These are phyloP conservation scores for Urocyon cinereoargenteus DNA, from an alignment of 2,797 vertebrate genomes.

Conservation along the genomic window DNA sequence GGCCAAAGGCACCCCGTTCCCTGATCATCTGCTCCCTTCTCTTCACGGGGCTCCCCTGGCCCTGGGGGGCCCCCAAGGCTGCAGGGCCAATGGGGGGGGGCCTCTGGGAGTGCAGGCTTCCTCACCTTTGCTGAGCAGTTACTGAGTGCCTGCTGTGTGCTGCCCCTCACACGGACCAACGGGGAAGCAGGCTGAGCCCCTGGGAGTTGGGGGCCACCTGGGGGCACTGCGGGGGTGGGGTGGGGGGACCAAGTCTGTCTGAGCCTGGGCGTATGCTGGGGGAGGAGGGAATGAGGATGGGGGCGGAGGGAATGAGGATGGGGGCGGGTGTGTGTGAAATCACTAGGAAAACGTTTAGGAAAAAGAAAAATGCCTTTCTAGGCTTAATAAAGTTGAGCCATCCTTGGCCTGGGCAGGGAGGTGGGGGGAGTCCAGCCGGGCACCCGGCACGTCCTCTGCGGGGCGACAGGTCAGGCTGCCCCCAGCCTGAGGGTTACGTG, in stretches of 20 bases:
- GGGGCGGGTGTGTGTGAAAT: background rate
- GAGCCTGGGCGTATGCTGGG: background rate
- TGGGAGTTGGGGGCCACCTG: background rate
- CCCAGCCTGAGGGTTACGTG: too few species aligned
- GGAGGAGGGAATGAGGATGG: background rate
- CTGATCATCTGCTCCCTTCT: background rate
- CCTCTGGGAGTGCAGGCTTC: too few species aligned
- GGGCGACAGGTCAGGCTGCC: background rate
- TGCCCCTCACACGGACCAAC: too few species aligned
- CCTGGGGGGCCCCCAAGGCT: background rate
- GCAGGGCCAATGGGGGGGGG: too few species aligned
- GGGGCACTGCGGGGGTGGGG: background rate
- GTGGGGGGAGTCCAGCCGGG: too few species aligned
- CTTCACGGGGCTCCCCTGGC: background rate
- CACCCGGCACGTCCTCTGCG: background rate
- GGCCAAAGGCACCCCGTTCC: background rate
- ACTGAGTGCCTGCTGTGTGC: background rate
- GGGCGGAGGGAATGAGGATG: background rate
- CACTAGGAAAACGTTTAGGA: background rate
- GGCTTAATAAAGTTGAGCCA: background rate
- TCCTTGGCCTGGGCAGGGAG: background rate
- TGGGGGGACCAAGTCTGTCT: background rate
- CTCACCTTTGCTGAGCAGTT: background rate
- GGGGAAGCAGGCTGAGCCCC: background rate
- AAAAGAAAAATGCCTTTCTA: background rate